Base-by-base conservation (phyloP, 1,140 invertebrate genomes). In the Laupala kohalensis region DNA sequence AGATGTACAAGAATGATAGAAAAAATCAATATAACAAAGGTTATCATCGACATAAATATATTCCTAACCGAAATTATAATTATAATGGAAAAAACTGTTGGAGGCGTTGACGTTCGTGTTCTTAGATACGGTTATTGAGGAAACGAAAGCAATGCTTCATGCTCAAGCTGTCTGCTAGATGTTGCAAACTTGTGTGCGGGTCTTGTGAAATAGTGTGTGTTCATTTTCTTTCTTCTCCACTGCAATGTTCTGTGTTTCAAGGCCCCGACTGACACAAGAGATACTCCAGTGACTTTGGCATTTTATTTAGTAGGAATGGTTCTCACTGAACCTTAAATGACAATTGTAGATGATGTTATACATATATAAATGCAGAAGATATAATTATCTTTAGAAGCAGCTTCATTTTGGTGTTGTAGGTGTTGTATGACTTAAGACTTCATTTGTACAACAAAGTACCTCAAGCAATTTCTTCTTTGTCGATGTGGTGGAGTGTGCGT, bases 11-110 rank as follows among this genome's bases (percentile, higher is more conserved):
- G n/a, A 74, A 77, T n/a, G 71, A 70, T 23, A 19, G 71, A 70
- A 5, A 77, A 76, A 29, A 78, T 76, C 64, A 67, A 6, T 67
- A 67, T 68, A 23, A n/a, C 23, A n/a, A 23, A 5, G n/a, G 25
- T 24, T 76, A 77, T 24, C 76, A 76, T 69, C 64, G 73, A 6
- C 75, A 75, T 66, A 71, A 76, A 66, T 73, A 79, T 37, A 74
- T 27, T 24, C 27, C 19, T 30, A 77, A 77, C n/a, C 62, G 76
- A 28, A 27, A 37, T 23, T 29, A 27, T 23, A 23, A 30, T 23
- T 68, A 68, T 23, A 6, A 13, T 37, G 29, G 29, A 23, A 68
- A 23, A 12, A 13, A 66, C n/a, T 15, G 65, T 13, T 68, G 67
- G 67, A 68, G 28, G 29, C 67, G 15, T 19, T 67, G 67, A 67